Conservation (phyloP, 2,888 invertebrate species). For the Branchellion lobata region DNA sequence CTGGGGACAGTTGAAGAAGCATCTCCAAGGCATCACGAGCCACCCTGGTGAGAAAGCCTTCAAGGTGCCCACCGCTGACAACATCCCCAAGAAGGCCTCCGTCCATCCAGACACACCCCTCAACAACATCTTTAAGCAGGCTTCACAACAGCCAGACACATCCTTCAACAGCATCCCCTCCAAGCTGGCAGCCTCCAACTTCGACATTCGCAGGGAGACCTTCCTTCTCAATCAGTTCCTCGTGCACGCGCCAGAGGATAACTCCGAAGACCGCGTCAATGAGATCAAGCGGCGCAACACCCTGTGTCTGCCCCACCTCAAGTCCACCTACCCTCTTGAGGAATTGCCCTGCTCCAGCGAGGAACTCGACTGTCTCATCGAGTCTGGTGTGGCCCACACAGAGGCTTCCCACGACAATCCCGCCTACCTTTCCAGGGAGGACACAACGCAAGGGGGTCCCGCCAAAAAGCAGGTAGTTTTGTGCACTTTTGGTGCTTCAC, state of each 20-base stretch:
- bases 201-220: background rate
- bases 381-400: background rate
- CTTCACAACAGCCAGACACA: too few species aligned
- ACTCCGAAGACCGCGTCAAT: slow-evolving; percentile 53
- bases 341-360: too few species aligned
- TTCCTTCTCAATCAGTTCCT: background rate
- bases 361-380: background rate
- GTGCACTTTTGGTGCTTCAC: too few species aligned
- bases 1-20: slow-evolving; percentile 48
- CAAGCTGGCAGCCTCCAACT: too few species aligned
- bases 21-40: background rate
- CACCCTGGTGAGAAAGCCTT: slow-evolving; percentile 54
- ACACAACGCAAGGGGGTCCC: too few species aligned
- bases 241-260: background rate
- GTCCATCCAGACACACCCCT: background rate
- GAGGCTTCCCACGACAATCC: background rate
- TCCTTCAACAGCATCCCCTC: too few species aligned
- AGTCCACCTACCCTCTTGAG: slow-evolving; percentile 62
- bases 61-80: background rate
- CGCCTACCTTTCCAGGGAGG: background rate
- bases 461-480: too few species aligned
- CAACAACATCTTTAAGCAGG: too few species aligned
- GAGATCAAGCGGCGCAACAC: slow-evolving; percentile 62
- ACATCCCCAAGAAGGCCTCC: background rate
- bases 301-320: slow-evolving; percentile 61